These are phyloP conservation scores for Mola mola DNA, from an alignment of 2,113 vertebrate genomes.

Conservation along the genomic window DNA sequence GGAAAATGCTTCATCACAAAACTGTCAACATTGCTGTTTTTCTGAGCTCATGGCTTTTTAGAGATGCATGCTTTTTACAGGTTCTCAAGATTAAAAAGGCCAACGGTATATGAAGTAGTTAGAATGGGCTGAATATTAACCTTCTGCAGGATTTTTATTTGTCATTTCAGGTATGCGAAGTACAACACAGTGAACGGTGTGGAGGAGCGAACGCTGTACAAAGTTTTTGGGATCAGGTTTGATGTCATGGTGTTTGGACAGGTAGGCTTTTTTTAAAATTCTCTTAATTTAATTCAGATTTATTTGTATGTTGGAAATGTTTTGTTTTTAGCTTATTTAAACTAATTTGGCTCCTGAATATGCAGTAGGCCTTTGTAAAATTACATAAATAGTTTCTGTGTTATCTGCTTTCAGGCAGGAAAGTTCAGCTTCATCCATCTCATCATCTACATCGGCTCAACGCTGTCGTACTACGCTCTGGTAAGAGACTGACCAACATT, in stretches of 20 bases:
- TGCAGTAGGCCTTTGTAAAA: too few species aligned
- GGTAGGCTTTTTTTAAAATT: slow-evolving; percentile 65
- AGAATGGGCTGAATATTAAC: too few species aligned
- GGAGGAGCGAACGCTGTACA: slow-evolving; percentile 85
- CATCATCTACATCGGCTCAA: slow-evolving; percentile 85
- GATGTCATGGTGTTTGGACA: slow-evolving; percentile 89
- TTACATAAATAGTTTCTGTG: too few species aligned
- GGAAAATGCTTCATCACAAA: too few species aligned
- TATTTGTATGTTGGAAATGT: neutral
- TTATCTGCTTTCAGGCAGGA: slow-evolving; percentile 82
- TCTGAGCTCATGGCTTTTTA: too few species aligned
- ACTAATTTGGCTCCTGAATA: too few species aligned
- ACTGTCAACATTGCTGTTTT: too few species aligned
- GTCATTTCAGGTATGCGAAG: slow-evolving; percentile 81
- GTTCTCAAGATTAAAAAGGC: too few species aligned
- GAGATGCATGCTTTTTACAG: too few species aligned
- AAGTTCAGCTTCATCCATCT: slow-evolving; percentile 83
- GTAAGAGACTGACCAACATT: slow-evolving; percentile 71
- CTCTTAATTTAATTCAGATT: neutral
- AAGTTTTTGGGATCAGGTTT: slow-evolving; percentile 88
- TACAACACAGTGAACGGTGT: slow-evolving; percentile 76
- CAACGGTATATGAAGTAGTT: too few species aligned
- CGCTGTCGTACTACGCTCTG: slow-evolving; percentile 87
- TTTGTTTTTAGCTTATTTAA: too few species aligned
- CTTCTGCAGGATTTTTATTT: too few species aligned